A percentile compares a stretch with the other conserved stretches of the same genome.
Conservation (phyloP, 2,113 vertebrate genomes). For the Callaeas wilsoni region DNA sequence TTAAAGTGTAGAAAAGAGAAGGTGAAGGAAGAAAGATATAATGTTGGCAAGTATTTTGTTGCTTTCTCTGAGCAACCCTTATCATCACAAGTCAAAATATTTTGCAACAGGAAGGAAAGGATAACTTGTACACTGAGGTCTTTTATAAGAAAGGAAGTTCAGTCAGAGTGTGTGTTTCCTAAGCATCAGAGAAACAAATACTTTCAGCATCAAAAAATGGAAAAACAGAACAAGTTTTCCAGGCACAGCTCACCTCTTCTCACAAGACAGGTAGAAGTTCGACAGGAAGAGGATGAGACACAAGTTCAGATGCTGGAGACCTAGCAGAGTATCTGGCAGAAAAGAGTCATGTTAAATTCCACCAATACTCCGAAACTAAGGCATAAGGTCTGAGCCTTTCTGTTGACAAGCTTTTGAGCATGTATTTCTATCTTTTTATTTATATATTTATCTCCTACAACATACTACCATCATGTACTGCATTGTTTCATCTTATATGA, state of each 20-base stretch:
- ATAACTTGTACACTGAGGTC: slow-evolving; percentile 25
- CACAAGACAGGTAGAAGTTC: background rate
- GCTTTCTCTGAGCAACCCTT: background rate
- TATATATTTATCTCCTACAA: background rate
- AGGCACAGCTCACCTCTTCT: background rate
- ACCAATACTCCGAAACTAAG: background rate
- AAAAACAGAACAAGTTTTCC: background rate
- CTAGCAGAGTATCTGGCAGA: background rate
- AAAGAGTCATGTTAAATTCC: background rate
- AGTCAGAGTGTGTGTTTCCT: slow-evolving; percentile 32
- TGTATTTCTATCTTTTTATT: background rate
- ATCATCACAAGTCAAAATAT: slow-evolving; percentile 46
- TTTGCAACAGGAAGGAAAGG: slow-evolving; percentile 51
- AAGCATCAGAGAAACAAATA: slow-evolving; percentile 30
- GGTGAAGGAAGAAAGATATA: background rate
- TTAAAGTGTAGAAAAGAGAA: background rate
- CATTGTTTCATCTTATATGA: background rate
- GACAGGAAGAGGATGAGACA: background rate
- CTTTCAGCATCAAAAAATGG: background rate
- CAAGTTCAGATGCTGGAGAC: background rate
- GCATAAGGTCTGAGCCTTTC: background rate
- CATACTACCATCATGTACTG: background rate
- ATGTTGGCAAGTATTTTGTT: background rate
- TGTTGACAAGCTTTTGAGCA: background rate
- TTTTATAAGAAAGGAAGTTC: slow-evolving; percentile 50